Evolutionary conservation across 2,888 invertebrate species (phyloP).

Genomic region (Epinotia nisella): DNA sequence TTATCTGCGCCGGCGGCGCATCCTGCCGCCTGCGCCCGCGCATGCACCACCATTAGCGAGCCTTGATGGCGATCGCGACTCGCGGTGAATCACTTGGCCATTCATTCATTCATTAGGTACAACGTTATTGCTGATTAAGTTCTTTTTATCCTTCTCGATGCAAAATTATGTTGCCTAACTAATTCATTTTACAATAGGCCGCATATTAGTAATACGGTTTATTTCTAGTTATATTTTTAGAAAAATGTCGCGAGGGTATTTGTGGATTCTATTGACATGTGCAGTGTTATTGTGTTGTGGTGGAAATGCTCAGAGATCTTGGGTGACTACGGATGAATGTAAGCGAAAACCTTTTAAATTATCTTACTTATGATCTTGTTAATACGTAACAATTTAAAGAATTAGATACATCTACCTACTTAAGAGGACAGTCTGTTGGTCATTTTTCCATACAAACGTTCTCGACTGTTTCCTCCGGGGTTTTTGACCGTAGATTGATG

Average conservation of each 20-base stretch:
- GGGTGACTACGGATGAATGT: constrained; percentile 74
- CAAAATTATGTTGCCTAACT: background rate
- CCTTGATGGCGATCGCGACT: background rate
- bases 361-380: background rate
- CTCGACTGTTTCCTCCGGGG: too few species aligned
- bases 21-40: constrained; percentile 13
- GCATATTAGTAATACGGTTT: background rate
- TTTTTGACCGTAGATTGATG: too few species aligned
- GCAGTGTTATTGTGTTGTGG: constrained; percentile 40
- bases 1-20: constrained; percentile 20
- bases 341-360: constrained; percentile 52
- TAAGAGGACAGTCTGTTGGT: too few species aligned
- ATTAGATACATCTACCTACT: too few species aligned
- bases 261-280: constrained; percentile 38
- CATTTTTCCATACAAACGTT: too few species aligned
- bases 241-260: constrained; percentile 17
- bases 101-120: constrained; percentile 1
- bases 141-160: background rate
- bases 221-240: background rate
- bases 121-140: background rate
- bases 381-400: background rate
- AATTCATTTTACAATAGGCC: background rate
- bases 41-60: constrained; percentile 7
- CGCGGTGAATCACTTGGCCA: constrained; percentile 14
- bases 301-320: constrained; percentile 47